Percentiles rank a stretch among this genome's conserved stretches.
Evolutionary conservation across 2,888 invertebrate species (phyloP).

Genomic region (Hemicrepidius hirtus): DNA sequence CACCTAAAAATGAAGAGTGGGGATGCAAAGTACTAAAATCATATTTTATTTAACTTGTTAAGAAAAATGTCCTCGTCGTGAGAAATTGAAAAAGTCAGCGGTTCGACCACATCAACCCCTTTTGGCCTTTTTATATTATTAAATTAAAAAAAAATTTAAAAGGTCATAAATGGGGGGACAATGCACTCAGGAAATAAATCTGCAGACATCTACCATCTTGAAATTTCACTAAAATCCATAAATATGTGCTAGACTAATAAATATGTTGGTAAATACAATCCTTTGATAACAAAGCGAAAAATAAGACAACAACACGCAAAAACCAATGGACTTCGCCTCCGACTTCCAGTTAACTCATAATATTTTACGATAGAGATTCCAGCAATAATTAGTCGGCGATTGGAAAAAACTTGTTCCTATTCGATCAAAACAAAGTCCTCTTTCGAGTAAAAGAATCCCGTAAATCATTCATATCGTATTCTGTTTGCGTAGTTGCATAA

Average conservation of each 20-base stretch:
- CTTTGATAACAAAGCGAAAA: slow-evolving; percentile 29
- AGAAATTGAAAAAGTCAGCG: too few species aligned
- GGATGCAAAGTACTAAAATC: too few species aligned
- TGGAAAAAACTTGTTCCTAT: slow-evolving; percentile 6
- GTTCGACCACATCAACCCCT: too few species aligned
- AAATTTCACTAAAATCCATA: slow-evolving; percentile 5
- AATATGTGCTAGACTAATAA: slow-evolving; percentile 11
- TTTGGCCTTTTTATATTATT: too few species aligned
- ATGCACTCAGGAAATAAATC: slow-evolving; percentile 4
- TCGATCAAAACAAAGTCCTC: slow-evolving; percentile 16
- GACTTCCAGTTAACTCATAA: slow-evolving; percentile 20
- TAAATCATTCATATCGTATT: slow-evolving; percentile 18
- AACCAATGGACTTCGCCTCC: slow-evolving; percentile 30
- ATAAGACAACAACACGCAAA: slow-evolving; percentile 28
- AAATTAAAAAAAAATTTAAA: too few species aligned
- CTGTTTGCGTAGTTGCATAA: slow-evolving; percentile 27
- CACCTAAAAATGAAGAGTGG: too few species aligned
- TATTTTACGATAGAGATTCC: slow-evolving; percentile 24
- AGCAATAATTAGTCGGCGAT: neutral
- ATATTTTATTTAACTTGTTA: too few species aligned
- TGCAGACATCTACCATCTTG: neutral
- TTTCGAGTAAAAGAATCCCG: neutral
- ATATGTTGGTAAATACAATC: slow-evolving; percentile 26
- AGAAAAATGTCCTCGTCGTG: too few species aligned
- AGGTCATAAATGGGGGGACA: neutral